Conservation (phyloP, 2,888 invertebrate genomes). For the Brachypterus glaber region DNA sequence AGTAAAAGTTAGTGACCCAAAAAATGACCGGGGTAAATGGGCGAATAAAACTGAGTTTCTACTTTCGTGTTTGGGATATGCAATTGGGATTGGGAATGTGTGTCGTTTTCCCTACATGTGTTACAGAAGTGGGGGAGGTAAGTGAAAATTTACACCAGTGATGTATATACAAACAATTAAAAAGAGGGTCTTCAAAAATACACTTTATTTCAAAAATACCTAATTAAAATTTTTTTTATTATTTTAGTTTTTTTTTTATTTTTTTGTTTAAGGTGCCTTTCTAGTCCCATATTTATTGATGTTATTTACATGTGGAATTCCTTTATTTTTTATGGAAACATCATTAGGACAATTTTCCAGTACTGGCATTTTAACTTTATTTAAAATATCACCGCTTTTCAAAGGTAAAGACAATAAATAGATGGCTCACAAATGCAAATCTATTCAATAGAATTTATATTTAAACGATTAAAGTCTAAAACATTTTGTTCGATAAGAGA, state of each 20-base stretch:
- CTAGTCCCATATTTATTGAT: slow-evolving; percentile 78
- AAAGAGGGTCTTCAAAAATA: too few species aligned
- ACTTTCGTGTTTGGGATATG: slow-evolving; percentile 72
- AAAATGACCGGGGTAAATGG: slow-evolving; percentile 71
- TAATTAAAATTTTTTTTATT: too few species aligned
- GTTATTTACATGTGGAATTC: slow-evolving; percentile 72
- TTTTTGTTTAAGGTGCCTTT: slow-evolving; percentile 63
- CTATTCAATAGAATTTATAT: too few species aligned
- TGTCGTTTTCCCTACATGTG: slow-evolving; percentile 83
- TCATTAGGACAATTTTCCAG: slow-evolving; percentile 78
- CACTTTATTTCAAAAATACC: too few species aligned
- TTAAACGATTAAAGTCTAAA: too few species aligned
- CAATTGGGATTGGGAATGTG: slow-evolving; percentile 77
- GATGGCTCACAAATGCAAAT: background rate
- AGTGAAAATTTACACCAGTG: too few species aligned
- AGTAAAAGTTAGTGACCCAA: too few species aligned
- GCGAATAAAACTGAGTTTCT: slow-evolving; percentile 67
- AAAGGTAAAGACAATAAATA: slow-evolving; percentile 64
- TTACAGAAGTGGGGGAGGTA: slow-evolving; percentile 79
- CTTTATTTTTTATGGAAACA: slow-evolving; percentile 80
- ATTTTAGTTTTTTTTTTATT: too few species aligned
- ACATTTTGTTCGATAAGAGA: too few species aligned
- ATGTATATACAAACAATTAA: too few species aligned
- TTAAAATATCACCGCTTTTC: slow-evolving; percentile 71
- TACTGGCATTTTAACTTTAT: slow-evolving; percentile 72